phyloP scores from a whole-genome alignment of 92 coral and sea anemone genomes.

The Porites divaricata region DNA sequence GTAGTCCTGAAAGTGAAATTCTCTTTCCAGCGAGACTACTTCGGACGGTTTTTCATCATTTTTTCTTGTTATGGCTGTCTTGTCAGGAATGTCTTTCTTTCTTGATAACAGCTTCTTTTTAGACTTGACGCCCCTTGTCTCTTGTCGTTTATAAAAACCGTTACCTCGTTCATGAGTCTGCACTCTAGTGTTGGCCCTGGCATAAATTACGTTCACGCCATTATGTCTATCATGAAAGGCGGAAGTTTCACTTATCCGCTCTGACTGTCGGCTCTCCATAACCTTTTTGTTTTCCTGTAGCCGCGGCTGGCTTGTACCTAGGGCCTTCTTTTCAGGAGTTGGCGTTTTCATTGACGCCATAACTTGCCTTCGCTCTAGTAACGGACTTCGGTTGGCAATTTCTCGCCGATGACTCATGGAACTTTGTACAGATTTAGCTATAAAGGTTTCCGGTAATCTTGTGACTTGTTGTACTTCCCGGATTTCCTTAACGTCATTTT shows the following conservation, averaged over 20 bases:
- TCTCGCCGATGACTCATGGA: slow-evolving; percentile 19
- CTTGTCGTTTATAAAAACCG: not conserved
- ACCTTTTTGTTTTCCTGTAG: not conserved
- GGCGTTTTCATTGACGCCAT: slow-evolving; percentile 2
- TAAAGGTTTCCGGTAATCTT: slow-evolving; percentile 4
- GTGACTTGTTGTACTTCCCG: not conserved
- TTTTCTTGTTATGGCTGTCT: not conserved
- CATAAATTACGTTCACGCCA: not conserved
- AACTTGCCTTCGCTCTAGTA: not conserved
- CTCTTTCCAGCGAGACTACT: slow-evolving; percentile 14
- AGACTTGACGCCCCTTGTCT: not conserved
- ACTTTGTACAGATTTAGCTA: not conserved
- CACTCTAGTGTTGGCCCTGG: not conserved
- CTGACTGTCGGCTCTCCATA: slow-evolving; percentile 2
- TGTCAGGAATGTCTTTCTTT: not conserved
- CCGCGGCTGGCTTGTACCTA: slow-evolving; percentile 8
- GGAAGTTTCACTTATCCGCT: not conserved
- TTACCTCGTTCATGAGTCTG: not conserved
- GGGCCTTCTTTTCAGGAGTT: slow-evolving; percentile 4
- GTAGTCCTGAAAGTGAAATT: slow-evolving; percentile 23
- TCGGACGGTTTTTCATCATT: not conserved
- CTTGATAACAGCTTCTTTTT: not conserved
- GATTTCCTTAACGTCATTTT: not conserved
- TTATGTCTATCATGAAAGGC: slow-evolving; percentile 2
- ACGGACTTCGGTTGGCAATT: slow-evolving; percentile 15